Conservation (phyloP, 2,113 vertebrate genomes). For the Barnardius zonarius region DNA sequence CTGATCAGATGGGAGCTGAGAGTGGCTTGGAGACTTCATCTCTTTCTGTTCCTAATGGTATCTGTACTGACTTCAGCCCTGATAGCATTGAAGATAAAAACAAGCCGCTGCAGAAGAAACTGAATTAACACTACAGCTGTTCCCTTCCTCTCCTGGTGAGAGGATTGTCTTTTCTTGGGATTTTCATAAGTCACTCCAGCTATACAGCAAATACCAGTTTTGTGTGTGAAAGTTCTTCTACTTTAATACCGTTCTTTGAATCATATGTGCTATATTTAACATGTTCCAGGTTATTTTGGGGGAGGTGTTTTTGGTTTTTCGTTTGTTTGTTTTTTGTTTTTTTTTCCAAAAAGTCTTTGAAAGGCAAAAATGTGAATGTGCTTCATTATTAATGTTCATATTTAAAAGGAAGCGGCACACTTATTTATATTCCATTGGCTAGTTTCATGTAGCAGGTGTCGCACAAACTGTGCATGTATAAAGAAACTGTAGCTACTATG, state of each 20-base stretch:
- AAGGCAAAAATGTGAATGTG: conserved; percentile 74
- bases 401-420: conserved; percentile 77
- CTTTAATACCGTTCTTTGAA: background rate
- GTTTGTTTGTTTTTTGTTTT: background rate
- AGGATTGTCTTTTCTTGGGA: conserved; percentile 40
- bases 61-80: conserved; percentile 94
- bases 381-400: conserved; percentile 72
- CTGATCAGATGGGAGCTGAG: conserved; percentile 74
- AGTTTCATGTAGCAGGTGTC: conserved; percentile 59
- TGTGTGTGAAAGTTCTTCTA: conserved; percentile 38
- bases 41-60: conserved; percentile 82
- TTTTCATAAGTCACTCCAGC: conserved; percentile 50
- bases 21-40: conserved; percentile 60
- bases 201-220: conserved; percentile 30
- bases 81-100: conserved; percentile 63
- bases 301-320: background rate
- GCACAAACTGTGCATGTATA: conserved; percentile 74
- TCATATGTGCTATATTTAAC: conserved; percentile 11
- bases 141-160: conserved; percentile 81
- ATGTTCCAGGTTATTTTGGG: conserved; percentile 18
- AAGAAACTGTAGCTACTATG: conserved; percentile 68
- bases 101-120: conserved; percentile 75
- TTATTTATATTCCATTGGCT: conserved; percentile 71
- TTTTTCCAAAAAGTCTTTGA: conserved; percentile 55
- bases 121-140: conserved; percentile 74